Evolutionary conservation across 1,140 invertebrate species (phyloP), one percentile per base, ranked within the genome.

Genomic region (Phymorhynchus buccinoides): DNA sequence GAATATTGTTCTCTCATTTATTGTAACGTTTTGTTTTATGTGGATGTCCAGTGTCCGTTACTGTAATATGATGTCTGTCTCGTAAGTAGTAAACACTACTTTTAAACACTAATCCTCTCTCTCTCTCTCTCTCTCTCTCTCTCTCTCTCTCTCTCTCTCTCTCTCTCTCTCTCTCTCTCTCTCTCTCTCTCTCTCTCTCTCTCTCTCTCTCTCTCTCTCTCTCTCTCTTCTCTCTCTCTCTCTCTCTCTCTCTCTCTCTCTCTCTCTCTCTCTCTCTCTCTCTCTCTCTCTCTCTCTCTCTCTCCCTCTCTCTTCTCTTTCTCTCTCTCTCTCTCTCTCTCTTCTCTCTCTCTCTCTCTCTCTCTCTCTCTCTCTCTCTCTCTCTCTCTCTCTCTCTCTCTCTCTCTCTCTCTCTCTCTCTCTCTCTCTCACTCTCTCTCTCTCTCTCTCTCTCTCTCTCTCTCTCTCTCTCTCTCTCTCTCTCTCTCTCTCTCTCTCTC

Each of bases 401-500:
- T 71, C 68, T 71, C 68, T 71, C 68, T 71, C 68, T 71, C 68
- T 71, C 68, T 71, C 68, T 71, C 68, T 71, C 68, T 71, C 68
- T 71, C 68, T 37, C 68, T 71, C 68, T 71, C 68, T 71, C 68
- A 35, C 30, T 71, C 30, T 68, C 62, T 68, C 62, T 68, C 62
- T 68, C 62, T 68, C 1, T 68, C 62, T 27, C 48, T 52, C 48
- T 52, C 48, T 52, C 9, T 52, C 9, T 12, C 48, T 22, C 48
- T n/a, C n/a, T n/a, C n/a, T n/a, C n/a, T n/a, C n/a, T n/a, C n/a
- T n/a, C n/a, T n/a, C n/a, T n/a, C n/a, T n/a, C n/a, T n/a, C n/a
- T n/a, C n/a, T n/a, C n/a, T n/a, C n/a, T n/a, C n/a, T n/a, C n/a
- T n/a, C n/a, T n/a, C n/a, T n/a, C 44, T 6, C 18, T 9, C 7